These are phyloP conservation scores for Acheta domesticus DNA, from an alignment of 2,888 invertebrate genomes.

Conservation along the genomic window DNA sequence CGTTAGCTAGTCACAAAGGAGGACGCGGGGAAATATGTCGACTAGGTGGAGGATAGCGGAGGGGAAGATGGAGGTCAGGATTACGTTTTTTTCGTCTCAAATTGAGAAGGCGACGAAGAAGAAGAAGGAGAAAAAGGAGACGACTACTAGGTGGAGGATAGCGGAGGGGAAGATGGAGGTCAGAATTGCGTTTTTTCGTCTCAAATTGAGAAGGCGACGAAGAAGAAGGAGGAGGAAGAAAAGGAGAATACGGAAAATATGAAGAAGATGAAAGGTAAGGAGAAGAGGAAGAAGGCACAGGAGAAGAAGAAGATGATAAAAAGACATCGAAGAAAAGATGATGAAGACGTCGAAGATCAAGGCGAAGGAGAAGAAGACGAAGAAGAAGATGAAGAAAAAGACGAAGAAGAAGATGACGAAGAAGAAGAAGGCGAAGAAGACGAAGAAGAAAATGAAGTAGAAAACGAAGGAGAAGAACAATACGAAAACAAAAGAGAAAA, in stretches of 20 bases:
- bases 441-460: neutral
- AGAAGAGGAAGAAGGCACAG: neutral
- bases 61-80: no score
- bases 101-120: no score
- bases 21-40: accelerated
- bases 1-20: no score
- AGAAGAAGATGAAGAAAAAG: neutral
- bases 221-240: neutral
- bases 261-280: no score
- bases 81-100: no score
- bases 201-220: no score
- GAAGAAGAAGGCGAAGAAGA: neutral
- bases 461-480: neutral
- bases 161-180: no score
- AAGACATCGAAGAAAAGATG: no score
- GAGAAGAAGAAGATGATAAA: neutral
- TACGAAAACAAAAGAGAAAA: neutral
- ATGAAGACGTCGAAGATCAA: no score
- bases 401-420: neutral
- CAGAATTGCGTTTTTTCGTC: no score
- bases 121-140: neutral
- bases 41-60: no score
- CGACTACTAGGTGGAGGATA: no score
- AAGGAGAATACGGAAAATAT: neutral
- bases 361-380: neutral